Evolutionary conservation across 2,888 invertebrate genomes (phyloP), one percentile per base, ranked within the genome.

Genomic region (Hydriomena furcata): DNA sequence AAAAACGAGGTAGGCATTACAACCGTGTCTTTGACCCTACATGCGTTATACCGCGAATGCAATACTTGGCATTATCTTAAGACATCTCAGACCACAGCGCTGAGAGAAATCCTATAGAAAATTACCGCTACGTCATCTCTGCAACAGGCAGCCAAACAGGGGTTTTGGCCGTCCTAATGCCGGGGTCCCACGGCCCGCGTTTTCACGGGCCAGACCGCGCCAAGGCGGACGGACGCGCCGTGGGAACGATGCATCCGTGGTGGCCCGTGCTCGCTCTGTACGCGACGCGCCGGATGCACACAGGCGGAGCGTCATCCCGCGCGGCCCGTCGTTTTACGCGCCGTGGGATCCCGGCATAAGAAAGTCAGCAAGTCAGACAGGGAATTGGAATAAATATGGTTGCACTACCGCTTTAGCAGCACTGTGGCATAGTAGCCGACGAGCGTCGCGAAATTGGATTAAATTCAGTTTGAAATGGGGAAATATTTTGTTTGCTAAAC

Each of bases 21-120:
- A n/a, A n/a, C n/a, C n/a, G n/a, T n/a, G n/a, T n/a, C n/a, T n/a
- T n/a, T n/a, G n/a, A n/a, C n/a, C n/a, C n/a, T n/a, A n/a, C 53
- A 49, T 52, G 44, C 35, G 12, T 7, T 37, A 12, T 34, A 12
- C 31, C 52, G 35, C 30, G 52, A 36, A 47, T 60, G 40, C 41
- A 53, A 53, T 27, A 25, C 35, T 54, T 36, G 20, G 7, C 34
- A 17, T 31, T 48, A 48, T 49, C 47, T 53, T 44, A 24, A 48
- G 32, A 42, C 25, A 27, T 47, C 38, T 45, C 6, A 37, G 12
- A 13, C 27, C 17, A 25, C 35, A 32, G 10, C 17, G 1, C 20
- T 10, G 6, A 27, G 7, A 7, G 13, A 28, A 40, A 38, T 5
- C 8, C 13, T 28, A 13, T 6, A 11, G 17, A 5, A n/a, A 13